Evolutionary conservation across 2,113 vertebrate genomes (phyloP).

Genomic region (Cnemophilus loriae): DNA sequence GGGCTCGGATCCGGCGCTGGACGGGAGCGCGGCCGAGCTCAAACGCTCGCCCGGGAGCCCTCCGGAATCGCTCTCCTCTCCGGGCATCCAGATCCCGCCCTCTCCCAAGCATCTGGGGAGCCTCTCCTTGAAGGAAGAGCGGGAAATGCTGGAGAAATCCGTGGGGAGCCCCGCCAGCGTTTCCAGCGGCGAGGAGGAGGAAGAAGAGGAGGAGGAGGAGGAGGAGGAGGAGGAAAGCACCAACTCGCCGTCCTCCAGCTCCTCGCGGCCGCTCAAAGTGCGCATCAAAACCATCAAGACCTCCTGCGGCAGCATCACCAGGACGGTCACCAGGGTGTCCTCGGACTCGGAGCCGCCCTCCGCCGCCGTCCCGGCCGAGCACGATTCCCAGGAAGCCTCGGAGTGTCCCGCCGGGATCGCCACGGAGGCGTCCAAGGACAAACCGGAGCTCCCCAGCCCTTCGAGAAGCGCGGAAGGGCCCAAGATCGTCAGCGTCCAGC

Average conservation of each 20-base stretch:
- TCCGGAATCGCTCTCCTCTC: rapidly evolving
- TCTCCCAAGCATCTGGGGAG: constrained; percentile 28
- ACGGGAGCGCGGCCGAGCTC: not conserved
- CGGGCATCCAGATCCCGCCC: rapidly evolving
- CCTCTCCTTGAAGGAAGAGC: constrained; percentile 54
- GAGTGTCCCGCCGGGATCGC: rapidly evolving
- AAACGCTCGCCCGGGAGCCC: not conserved
- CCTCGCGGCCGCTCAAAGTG: constrained; percentile 86
- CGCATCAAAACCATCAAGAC: constrained; percentile 95
- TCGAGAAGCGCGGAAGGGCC: constrained; percentile 50
- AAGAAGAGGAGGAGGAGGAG: not conserved
- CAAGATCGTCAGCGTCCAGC: constrained; percentile 68
- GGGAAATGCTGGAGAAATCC: constrained; percentile 21
- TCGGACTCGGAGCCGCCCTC: constrained; percentile 67
- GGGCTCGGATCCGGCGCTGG: not conserved
- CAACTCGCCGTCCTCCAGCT: constrained; percentile 69
- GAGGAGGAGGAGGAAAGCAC: constrained; percentile 62
- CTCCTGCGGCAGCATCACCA: constrained; percentile 80
- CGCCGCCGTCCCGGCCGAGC: rapidly evolving
- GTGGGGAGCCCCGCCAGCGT: constrained; percentile 18
- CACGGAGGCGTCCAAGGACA: not conserved
- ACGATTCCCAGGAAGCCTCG: not conserved
- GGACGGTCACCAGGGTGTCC: constrained; percentile 81
- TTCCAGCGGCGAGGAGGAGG: constrained; percentile 74
- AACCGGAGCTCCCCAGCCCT: constrained; percentile 10